phyloP scores from a whole-genome alignment of 2,113 vertebrate species.

The Felis catus region F.catus_Fca126_mat1.0 CM031419.1:114346501-114347000 shows the following conservation, averaged over 20 bases:
- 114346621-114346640: not conserved
- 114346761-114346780: not conserved
- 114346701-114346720: not conserved
- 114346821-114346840: not conserved
- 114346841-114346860: not conserved
- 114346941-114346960: not conserved
- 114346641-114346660: not conserved
- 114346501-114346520: not conserved
- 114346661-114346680: not conserved
- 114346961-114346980: not conserved
- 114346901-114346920: not conserved
- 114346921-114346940: not conserved
- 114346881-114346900: not conserved
- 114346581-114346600: not conserved
- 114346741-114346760: not conserved
- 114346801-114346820: not conserved
- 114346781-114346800: too few relatives aligned
- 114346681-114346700: not conserved
- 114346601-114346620: not conserved
- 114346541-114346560: not conserved
- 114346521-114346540: not conserved
- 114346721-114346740: not conserved
- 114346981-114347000: not conserved
- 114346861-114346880: not conserved
- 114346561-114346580: not conserved